These are phyloP conservation scores for Zaprionus tsacasi DNA, from an alignment of 1,140 invertebrate genomes.

Conservation along the genomic window DNA sequence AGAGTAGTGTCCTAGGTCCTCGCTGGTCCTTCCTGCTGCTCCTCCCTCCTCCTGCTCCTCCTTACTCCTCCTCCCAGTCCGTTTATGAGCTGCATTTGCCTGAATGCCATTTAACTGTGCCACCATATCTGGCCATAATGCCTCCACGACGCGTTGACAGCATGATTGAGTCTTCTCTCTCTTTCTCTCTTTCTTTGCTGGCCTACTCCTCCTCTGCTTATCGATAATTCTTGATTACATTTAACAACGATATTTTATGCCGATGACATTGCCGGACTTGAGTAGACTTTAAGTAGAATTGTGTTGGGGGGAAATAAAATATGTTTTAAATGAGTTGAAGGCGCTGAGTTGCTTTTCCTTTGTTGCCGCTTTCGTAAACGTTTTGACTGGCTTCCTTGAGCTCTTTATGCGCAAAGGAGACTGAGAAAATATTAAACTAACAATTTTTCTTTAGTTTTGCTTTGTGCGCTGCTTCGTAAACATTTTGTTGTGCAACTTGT, in stretches of 20 bases:
- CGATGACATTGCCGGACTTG: not conserved
- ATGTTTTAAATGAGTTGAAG: not conserved
- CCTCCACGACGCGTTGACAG: constrained; percentile 29
- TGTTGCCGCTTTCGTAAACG: not conserved
- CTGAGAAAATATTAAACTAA: not conserved
- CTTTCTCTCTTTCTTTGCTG: not conserved
- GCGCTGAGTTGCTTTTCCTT: not conserved
- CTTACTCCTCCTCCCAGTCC: constrained; percentile 17
- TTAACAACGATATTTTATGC: constrained; percentile 27
- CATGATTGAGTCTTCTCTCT: constrained; percentile 45
- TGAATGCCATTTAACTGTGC: constrained; percentile 62
- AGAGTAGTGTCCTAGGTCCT: not conserved
- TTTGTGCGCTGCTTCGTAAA: not conserved
- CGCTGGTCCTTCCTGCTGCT: not conserved
- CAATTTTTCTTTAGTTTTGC: not conserved
- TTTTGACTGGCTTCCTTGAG: not conserved
- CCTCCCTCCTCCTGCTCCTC: not conserved
- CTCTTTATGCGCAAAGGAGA: not conserved
- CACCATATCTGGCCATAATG: constrained; percentile 61
- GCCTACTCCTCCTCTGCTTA: constrained; percentile 35
- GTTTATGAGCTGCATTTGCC: constrained; percentile 64
- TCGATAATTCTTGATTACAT: constrained; percentile 71
- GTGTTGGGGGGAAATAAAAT: not conserved
- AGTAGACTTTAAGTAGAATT: constrained; percentile 10
- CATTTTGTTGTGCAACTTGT: not conserved